Evolutionary conservation across 2,113 vertebrate genomes (phyloP), one percentile per base, ranked within the genome.

Genomic region (Crotalus helleri): DNA sequence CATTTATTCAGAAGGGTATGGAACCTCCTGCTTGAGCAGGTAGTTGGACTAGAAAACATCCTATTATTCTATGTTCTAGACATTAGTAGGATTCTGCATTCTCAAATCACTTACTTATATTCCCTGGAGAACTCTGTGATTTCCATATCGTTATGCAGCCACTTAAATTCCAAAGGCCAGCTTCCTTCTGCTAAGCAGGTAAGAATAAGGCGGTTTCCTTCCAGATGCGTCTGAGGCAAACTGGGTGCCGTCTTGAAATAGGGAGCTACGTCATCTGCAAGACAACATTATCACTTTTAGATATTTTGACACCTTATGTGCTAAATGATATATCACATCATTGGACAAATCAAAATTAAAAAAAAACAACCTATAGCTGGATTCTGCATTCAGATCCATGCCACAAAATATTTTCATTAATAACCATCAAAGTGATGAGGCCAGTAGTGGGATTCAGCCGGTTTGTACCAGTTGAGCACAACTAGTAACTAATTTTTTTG

Each of bases 111-210:
- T 98, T 97, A 99, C 99, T 97, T 99, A 95, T 99, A 99, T 95
- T 99, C 97, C 54, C 96, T 98, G 90, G 98, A 98, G 97, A 98
- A 99, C 96, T 98, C 53, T 4, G 98, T 98, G 91, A 98, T 97
- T 97, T 99, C 98, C 1, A 93, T 98, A 97, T 96, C 97, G 17
- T 99, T 98, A 88, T 91, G 97, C 3, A 97, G 97, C 99, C 99
- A 99, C 96, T 98, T 98, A 95, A 99, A 99, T 97, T 99, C 98
- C 97, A 99, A 95, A 39, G 99, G 99, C 99, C 99, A 99, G 97
- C 99, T 99, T 94, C 99, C 99, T 96, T 99, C 99, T 0, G 98
- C 99, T 92, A 99, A 98, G 96, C 99, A 99, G 24, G 98, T 99
- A 92, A 99, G 97, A 1, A 99, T 98, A 1, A 99, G 98, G 3